Base-by-base conservation (phyloP, 2,888 invertebrate genomes). In the Pseudeuparius sepicola region DNA sequence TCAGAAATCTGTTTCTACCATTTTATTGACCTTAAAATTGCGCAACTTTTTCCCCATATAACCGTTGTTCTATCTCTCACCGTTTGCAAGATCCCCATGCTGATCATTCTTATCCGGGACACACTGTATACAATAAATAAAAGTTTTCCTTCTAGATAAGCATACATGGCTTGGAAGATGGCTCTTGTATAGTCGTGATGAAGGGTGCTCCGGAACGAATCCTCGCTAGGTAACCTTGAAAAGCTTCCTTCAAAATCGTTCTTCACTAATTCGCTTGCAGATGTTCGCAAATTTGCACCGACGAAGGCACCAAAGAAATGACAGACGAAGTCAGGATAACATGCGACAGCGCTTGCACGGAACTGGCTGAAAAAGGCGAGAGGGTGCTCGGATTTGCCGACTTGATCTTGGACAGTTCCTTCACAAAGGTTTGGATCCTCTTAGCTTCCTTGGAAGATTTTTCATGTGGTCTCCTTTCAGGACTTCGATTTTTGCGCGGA, bases 351-450 rank as follows among this genome's bases (percentile, higher is more conserved):
- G 74, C 78, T 34, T 88, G 89, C 57, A 71, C 79, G 32, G 83
- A 83, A 57, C 61, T 92, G 31, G 92, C 88, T 35, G 84, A 54
- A 37, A 53, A 49, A 30, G 90, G 90, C 14, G 89, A 90, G 60
- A 71, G 90, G 40, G 88, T 92, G 2, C 66, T 88, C 32, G 85
- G 86, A 14, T 90, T 90, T 59, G 84, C 84, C 52, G 86, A 88
- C 60, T 65, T 71, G 2, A 50, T 64, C 24, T 64, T 92, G 29
- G 45, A 66, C 15, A 66, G 63, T 4, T 36, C 42, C 3, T 69
- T 56, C 53, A 75, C 75, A 2, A 50, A 62, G n/a, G n/a, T n/a
- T n/a, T n/a, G n/a, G n/a, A n/a, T n/a, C n/a, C n/a, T n/a, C n/a
- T n/a, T n/a, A n/a, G n/a, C n/a, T n/a, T n/a, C n/a, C n/a, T n/a